Base-by-base conservation (phyloP, 2,797 vertebrate species). In the Xenops minutus region DNA sequence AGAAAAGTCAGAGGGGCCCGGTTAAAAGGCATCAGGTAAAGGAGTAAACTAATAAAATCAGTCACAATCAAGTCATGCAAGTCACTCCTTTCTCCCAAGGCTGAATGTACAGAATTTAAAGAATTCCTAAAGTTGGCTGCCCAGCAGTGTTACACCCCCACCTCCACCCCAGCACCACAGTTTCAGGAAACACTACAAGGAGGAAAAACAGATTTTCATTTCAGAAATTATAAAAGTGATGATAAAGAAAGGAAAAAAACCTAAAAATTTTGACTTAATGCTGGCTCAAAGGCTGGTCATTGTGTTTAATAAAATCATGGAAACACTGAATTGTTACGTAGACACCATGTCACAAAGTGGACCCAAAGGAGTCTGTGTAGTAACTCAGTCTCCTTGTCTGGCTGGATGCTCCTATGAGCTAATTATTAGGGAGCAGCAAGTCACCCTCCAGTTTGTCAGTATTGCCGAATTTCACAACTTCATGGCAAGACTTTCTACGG, bases 401-500 rank as follows among this genome's bases (percentile, higher is more conserved):
- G 87, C 84, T 93, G 79, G 62, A n/a, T 43, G 14, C 39, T 93
- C 18, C 54, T 89, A 55, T 96, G 93, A 97, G 55, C 76, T 92
- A 93, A 92, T 79, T 52, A 16, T 34, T 74, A 91, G 37, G 73
- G 71, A 90, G 52, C 49, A 73, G 59, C 63, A 89, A 85, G 48
- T 39, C 51, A 69, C 55, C 9, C 63, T 69, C 0, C 49, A 18
- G 2, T 88, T 84, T 59, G 48, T 93, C 71, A 64, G 26, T 19
- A 43, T 52, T 90, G 76, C 93, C 37, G 26, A 52, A 79, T 96
- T 96, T 95, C 92, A 90, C 83, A 94, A 92, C 71, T 84, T 75
- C 26, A 17, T 85, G 55, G 83, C 83, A 96, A 84, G 55, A 56
- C 36, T 85, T 88, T 80, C 68, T 92, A 12, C 1, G 0, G 27